Evolutionary conservation across 2,888 invertebrate genomes (phyloP).

Genomic region (Eristalinus aeneus): DNA sequence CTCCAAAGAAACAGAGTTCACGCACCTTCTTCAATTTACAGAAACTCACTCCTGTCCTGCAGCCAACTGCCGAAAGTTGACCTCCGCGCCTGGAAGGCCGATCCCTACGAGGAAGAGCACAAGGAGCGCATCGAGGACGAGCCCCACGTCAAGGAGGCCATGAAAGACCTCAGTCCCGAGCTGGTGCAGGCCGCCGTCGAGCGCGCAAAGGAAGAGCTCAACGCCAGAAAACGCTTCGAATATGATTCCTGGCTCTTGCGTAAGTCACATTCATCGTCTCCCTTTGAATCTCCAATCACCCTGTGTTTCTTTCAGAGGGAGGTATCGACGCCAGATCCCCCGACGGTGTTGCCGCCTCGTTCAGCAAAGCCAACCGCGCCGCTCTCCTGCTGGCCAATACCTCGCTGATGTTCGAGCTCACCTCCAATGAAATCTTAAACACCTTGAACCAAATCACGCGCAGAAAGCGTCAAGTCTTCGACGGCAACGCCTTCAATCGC

Average conservation of each 20-base stretch:
- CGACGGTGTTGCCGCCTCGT: slow-evolving; percentile 92
- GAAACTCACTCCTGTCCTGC: slow-evolving; percentile 88
- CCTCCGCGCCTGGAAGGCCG: slow-evolving; percentile 84
- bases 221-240: slow-evolving; percentile 88
- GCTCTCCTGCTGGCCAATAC: slow-evolving; percentile 92
- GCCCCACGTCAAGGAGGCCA: slow-evolving; percentile 81
- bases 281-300: background rate
- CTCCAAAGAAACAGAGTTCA: background rate
- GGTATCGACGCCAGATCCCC: slow-evolving; percentile 93
- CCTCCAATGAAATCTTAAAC: slow-evolving; percentile 92
- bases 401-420: slow-evolving; percentile 91
- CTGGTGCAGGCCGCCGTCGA: slow-evolving; percentile 88
- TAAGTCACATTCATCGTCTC: slow-evolving; percentile 79
- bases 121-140: slow-evolving; percentile 78
- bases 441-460: slow-evolving; percentile 82
- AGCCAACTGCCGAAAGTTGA: slow-evolving; percentile 87
- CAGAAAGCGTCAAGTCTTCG: slow-evolving; percentile 88
- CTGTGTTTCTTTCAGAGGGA: slow-evolving; percentile 82
- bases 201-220: slow-evolving; percentile 89
- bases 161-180: slow-evolving; percentile 86
- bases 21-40: slow-evolving; percentile 73
- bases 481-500: slow-evolving; percentile 82
- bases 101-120: slow-evolving; percentile 81
- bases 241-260: slow-evolving; percentile 90
- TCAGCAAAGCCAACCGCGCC: slow-evolving; percentile 93